These are phyloP conservation scores for human DNA, from an alignment of 2,113 vertebrate species.

Conservation along the genomic window DNA sequence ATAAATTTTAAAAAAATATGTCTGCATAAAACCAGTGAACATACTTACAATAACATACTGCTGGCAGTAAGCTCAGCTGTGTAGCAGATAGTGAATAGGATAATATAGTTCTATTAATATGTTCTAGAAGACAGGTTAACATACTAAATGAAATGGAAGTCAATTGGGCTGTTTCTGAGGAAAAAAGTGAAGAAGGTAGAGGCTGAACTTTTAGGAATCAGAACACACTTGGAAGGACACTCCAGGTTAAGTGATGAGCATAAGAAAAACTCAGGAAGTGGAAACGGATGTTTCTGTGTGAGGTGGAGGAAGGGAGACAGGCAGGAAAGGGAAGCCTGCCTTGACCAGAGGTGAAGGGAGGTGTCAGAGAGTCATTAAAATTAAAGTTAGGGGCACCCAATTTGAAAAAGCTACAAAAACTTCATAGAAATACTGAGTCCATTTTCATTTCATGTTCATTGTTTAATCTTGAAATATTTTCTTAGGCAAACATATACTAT, in stretches of 20 bases:
- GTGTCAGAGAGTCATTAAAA: background rate
- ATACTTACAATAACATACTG: background rate
- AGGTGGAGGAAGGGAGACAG: rapidly evolving
- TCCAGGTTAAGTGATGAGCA: background rate
- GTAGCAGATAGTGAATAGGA: background rate
- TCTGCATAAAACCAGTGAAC: background rate
- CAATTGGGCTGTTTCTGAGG: background rate
- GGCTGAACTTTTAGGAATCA: background rate
- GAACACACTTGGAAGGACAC: background rate
- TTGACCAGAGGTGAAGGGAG: background rate
- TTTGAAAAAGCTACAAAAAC: background rate
- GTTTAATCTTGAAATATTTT: background rate
- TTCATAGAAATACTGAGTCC: background rate
- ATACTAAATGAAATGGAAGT: background rate
- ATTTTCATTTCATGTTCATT: background rate
- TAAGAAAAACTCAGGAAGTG: background rate
- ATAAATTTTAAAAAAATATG: background rate
- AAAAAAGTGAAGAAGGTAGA: background rate
- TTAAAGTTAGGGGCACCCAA: background rate
- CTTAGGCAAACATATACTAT: background rate
- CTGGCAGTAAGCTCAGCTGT: background rate
- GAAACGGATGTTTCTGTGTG: background rate
- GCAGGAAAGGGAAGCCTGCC: background rate
- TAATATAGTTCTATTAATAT: background rate
- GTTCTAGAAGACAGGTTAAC: background rate